Evolutionary conservation across 1,140 invertebrate genomes (phyloP), one percentile per base, ranked within the genome.

Genomic region (Zaprionus kolodkinae): DNA sequence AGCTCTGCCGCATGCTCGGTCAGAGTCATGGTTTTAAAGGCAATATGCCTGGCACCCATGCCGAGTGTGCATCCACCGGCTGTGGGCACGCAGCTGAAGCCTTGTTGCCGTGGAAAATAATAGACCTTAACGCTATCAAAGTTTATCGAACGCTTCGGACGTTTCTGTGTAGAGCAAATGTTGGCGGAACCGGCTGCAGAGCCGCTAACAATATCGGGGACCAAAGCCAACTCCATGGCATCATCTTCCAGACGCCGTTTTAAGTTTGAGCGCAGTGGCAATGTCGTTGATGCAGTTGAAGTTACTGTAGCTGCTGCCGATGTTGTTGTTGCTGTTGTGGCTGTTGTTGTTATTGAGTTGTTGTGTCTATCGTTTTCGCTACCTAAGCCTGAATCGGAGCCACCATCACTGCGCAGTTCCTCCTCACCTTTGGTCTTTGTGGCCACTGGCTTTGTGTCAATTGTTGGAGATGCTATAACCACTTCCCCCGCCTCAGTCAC

Each of bases 1-100:
- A 98, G 96, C 93, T 99, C 97, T 10, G 96, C 94, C 0, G 97
- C 96, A 93, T 99, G 97, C 92, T 99, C 94, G 6, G 95, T 92
- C 64, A 99, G 88, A 10, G 96, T 93, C 72, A 94, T 94, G 11
- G 84, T 88, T 52, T 91, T 92, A 48, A 95, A 94, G 88, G 97
- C 95, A 7, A 95, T 95, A 91, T 99, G 98, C 66, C 95, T 94
- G 68, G 96, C 95, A 60, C 96, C 96, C 98, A 99, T 99, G n/a
- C 98, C 98, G 61, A 99, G 94, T 10, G 98, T 99, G 40, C 97
- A 98, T 30, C 98, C 98, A 40, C 98, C 98, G 94, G 98, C 97
- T 59, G 98, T 99, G 62, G 98, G 98, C 60, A 99, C 97, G 94
- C 98, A 99, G 13, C 97, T 97, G 93, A 99, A 99, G n/a, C 98